Evolutionary conservation across 2,113 vertebrate species (phyloP), one percentile per base, ranked within the genome.

Genomic region (Vombatus ursinus): DNA sequence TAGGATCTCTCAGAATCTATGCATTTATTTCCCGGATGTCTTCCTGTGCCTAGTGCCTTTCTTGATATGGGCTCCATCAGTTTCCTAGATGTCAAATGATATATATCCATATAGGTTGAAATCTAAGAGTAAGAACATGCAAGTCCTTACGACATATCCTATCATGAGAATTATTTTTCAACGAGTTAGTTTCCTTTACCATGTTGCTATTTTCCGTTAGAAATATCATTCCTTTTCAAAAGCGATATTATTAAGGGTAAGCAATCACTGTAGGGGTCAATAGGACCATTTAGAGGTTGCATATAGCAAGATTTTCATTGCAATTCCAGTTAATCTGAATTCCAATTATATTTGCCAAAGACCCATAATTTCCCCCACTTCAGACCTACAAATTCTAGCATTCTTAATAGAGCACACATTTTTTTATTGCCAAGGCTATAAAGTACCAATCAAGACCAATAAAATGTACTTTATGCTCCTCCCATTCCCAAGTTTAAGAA

Each of bases 11-110:
- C n/a, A 84, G 19, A 44, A 84, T 23, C n/a, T 84, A 44, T 84
- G 68, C 68, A 84, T 84, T 84, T 23, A 44, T 84, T 84, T 84
- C 16, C n/a, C 92, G 95, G 94, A 52, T 95, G 92, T 96, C 37
- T 31, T 97, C 84, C 90, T 97, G 84, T 44, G 96, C 57, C 9
- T 93, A 96, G 90, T 23, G 95, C 94, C 93, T 92, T 95, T 96
- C 94, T 37, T 96, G 96, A 96, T 90, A 93, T 94, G 93, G 94
- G 91, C 48, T 95, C 92, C 57, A 97, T 98, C 96, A 94, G 49
- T 96, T 96, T 93, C 44, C 68, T 94, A 89, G 47, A 95, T 97
- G 97, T 97, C 98, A 97, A 96, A 97, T 97, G 0, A 0, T 19
- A 96, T 14, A 96, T 96, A 97, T 92, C 90, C 92, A 95, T 94